Evolutionary conservation across 2,797 vertebrate species (phyloP).

Genomic region (Eleutherodactylus coqui): DNA sequence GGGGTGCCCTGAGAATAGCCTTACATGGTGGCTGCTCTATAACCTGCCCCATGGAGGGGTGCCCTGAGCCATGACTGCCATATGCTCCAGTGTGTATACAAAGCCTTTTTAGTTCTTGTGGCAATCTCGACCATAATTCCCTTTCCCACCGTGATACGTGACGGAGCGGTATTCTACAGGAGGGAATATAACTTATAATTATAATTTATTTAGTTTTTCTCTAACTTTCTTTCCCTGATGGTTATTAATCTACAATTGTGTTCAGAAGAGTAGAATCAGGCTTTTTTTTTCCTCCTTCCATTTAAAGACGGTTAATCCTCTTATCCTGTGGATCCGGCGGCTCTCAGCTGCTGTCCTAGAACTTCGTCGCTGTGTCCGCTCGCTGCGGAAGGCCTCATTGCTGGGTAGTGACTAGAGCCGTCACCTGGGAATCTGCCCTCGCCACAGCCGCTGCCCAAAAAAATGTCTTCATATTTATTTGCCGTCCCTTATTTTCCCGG

Average conservation of each 20-base stretch:
- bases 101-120: neutral
- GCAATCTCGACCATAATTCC: neutral
- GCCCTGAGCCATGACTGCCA: too few species aligned
- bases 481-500: too few species aligned
- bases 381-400: conserved; percentile 14
- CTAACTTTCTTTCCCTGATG: neutral
- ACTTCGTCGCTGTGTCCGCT: neutral
- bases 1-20: too few species aligned
- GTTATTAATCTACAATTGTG: neutral
- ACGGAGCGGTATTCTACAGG: neutral
- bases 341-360: conserved; percentile 25
- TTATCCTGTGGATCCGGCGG: neutral
- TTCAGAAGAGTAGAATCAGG: neutral
- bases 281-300: neutral
- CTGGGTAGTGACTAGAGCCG: neutral
- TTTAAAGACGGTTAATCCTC: conserved; percentile 17
- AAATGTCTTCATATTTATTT: too few species aligned
- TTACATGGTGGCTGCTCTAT: too few species aligned
- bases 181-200: neutral
- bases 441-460: neutral
- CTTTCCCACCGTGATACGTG: neutral
- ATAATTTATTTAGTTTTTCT: neutral
- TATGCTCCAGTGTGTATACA: too few species aligned
- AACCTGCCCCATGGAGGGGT: too few species aligned
- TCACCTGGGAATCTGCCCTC: neutral